These are phyloP conservation scores for Pseudococcus jackbeardsleyi DNA, from an alignment of 2,888 invertebrate species.

Conservation along the genomic window DNA sequence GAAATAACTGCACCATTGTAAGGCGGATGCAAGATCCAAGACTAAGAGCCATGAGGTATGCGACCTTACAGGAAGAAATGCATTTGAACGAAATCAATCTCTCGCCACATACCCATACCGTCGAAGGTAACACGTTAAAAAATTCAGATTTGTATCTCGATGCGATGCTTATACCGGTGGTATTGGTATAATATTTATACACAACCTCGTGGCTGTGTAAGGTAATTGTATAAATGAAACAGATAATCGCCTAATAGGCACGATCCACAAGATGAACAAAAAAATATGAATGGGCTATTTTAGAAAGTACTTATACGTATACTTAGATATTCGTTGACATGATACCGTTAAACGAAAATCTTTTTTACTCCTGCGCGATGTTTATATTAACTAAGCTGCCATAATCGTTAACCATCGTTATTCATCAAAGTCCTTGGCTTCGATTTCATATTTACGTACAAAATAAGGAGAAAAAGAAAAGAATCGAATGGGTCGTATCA, in stretches of 20 bases:
- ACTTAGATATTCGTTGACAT: not conserved
- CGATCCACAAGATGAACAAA: not conserved
- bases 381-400: conserved; percentile 22
- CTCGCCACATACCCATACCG: not conserved
- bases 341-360: conserved; percentile 41
- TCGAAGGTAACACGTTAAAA: conserved; percentile 16
- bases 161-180: not conserved
- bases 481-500: not conserved
- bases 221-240: conserved; percentile 16
- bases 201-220: not conserved
- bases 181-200: not conserved
- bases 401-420: conserved; percentile 35
- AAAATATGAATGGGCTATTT: conserved; percentile 14
- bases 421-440: conserved; percentile 24
- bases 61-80: conserved; percentile 24
- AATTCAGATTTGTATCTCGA: not conserved
- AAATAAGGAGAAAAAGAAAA: not conserved
- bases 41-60: not conserved
- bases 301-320: not conserved
- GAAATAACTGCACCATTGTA: not conserved
- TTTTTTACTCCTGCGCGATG: conserved; percentile 8
- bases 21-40: no score
- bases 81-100: conserved; percentile 9
- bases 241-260: conserved; percentile 27
- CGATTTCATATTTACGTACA: conserved; percentile 19